Evolutionary conservation across 2,113 vertebrate genomes (phyloP).

Genomic region (Pogonocichla stellata): DNA sequence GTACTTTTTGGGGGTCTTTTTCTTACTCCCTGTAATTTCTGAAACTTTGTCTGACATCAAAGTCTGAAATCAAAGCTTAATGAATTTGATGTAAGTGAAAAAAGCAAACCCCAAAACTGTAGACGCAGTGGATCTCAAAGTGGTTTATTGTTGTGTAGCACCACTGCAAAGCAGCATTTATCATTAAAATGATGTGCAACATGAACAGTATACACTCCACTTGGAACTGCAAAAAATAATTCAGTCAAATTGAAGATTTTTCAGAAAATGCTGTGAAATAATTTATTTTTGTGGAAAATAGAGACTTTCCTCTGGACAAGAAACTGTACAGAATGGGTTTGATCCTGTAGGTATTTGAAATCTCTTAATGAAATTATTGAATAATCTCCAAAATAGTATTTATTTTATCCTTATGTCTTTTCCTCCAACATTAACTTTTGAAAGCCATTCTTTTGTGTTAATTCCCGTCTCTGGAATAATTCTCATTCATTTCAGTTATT

Average conservation of each 20-base stretch:
- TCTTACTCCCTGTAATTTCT: not conserved
- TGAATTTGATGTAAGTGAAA: not conserved
- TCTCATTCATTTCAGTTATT: not conserved
- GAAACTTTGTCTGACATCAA: not conserved
- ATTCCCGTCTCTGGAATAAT: not conserved
- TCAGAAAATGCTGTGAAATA: not conserved
- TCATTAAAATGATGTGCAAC: not conserved
- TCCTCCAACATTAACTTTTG: not conserved
- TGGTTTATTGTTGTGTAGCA: not conserved
- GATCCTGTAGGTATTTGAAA: not conserved
- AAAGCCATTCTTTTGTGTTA: not conserved
- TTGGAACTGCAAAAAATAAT: not conserved
- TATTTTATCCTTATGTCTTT: not conserved
- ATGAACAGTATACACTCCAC: fast-evolving
- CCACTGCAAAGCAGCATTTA: not conserved
- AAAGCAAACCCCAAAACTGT: not conserved
- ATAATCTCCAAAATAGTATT: not conserved
- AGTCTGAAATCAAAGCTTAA: not conserved
- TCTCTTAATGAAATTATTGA: not conserved
- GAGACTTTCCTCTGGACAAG: not conserved
- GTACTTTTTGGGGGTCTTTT: not conserved
- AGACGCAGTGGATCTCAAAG: not conserved
- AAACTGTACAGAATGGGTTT: not conserved
- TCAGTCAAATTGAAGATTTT: not conserved
- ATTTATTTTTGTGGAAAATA: not conserved